Evolutionary conservation across 2,113 vertebrate species (phyloP), one percentile per base, ranked within the genome.

Genomic region (Atrichornis clamosus): DNA sequence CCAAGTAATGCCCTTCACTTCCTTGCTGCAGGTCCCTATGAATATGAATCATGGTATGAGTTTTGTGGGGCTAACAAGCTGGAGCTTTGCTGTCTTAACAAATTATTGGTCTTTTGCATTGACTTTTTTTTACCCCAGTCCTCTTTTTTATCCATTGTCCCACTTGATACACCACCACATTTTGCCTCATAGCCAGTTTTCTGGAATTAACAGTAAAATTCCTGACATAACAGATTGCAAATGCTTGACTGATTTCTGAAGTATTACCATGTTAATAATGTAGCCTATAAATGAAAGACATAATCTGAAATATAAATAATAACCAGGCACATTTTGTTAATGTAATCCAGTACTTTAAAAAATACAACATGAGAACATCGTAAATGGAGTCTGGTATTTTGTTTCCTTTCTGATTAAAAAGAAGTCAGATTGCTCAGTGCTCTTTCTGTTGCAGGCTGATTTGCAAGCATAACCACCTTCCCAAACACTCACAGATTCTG

Each of bases 401-500:
- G 12, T 91, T 95, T 87, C 59, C 11, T 89, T 91, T 94, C 46
- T 39, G 49, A 86, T 75, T 89, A 83, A 64, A 93, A 92, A 82
- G 10, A 79, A 90, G 85, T 47, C 69, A 69, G 33, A 65, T 90
- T 79, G 13, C 50, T 90, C 26, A 67, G 52, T 74, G 69, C 49
- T 91, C 56, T 50, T 93, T 90, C 53, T 88, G 30, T 67, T 82
- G 47, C 69, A 78, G 73, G 55, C 82, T 97, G 91, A 97, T 97
- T 95, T 97, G 94, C 85, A 97, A 94, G 80, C 89, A 95, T 89
- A 59, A 49, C 87, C 92, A 92, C 80, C 59, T 94, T 92, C 72
- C 74, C 74, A 87, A 95, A 62, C 78, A 82, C 92, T 94, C 89
- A 67, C 72, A 76, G 89, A 37, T 93, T 97, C 95, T 78, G 49